These are phyloP conservation scores for Carcharodon carcharias DNA, from an alignment of 2,797 vertebrate genomes.

Conservation along the genomic window DNA sequence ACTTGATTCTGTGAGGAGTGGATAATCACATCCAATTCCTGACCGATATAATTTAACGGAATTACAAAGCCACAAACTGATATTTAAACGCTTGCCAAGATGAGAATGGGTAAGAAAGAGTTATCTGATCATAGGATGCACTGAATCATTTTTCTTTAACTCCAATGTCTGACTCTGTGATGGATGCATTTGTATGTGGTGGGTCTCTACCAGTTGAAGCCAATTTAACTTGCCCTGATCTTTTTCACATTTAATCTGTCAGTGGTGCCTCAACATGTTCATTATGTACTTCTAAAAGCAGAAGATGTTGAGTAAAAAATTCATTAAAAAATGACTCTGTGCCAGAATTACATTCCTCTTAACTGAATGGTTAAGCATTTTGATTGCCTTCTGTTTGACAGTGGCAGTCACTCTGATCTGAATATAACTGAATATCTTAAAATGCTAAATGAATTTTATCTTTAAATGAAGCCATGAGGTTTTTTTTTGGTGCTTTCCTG, in stretches of 20 bases:
- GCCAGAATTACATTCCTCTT: neutral
- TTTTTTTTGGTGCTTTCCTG: neutral
- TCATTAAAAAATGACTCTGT: neutral
- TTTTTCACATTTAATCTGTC: neutral
- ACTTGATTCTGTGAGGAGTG: neutral
- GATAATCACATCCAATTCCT: neutral
- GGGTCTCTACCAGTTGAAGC: neutral
- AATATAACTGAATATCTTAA: neutral
- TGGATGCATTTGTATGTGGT: neutral
- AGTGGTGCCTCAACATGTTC: neutral
- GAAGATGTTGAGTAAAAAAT: neutral
- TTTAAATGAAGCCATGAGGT: neutral
- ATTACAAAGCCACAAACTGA: neutral
- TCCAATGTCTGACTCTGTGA: neutral
- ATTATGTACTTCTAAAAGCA: neutral
- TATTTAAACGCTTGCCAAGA: neutral
- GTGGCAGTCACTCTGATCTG: too few relatives aligned
- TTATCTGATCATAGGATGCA: neutral
- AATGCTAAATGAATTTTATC: neutral
- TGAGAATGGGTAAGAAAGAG: neutral
- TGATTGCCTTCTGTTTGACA: neutral
- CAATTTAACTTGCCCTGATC: slow-evolving; percentile 16
- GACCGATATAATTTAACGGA: neutral
- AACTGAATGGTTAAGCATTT: neutral
- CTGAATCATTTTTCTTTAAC: neutral